Percentiles rank a stretch among this genome's conserved stretches.
Conservation (phyloP, 2,888 invertebrate species). For the Agrotis puta region DNA sequence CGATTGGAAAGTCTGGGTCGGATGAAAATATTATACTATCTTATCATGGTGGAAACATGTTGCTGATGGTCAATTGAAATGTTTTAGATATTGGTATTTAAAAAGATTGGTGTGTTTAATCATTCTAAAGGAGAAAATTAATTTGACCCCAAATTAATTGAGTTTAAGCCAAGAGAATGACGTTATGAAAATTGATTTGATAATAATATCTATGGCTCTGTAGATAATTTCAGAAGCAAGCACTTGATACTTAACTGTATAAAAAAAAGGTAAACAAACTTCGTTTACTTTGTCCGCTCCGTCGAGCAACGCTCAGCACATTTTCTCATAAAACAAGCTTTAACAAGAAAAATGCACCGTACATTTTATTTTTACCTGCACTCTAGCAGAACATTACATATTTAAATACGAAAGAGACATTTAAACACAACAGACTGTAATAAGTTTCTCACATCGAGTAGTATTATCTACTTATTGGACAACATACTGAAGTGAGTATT, state of each 20-base stretch:
- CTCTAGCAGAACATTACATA: neutral
- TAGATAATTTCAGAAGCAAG: neutral
- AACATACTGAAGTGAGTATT: conserved; percentile 39
- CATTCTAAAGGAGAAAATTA: conserved; percentile 5
- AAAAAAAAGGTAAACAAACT: conserved; percentile 7
- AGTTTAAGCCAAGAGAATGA: neutral
- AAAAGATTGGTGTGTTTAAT: conserved; percentile 29
- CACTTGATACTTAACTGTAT: neutral
- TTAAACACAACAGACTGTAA: conserved; percentile 12
- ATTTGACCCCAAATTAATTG: neutral
- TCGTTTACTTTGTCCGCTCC: neutral
- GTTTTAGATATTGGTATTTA: conserved; percentile 15
- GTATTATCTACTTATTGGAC: conserved; percentile 41
- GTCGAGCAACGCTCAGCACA: neutral
- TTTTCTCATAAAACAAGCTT: conserved; percentile 16
- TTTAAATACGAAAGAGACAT: conserved; percentile 19
- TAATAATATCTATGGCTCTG: neutral
- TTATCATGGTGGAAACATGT: conserved; percentile 46
- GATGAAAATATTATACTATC: conserved; percentile 59
- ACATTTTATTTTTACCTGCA: conserved; percentile 2
- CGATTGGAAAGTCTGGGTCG: conserved; percentile 42
- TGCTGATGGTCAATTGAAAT: conserved; percentile 44
- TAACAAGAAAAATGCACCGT: conserved; percentile 1
- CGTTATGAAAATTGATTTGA: neutral
- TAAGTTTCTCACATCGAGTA: conserved; percentile 19